Percentiles rank a stretch among this genome's conserved stretches.
phyloP scores from a whole-genome alignment of 92 coral and sea anemone species.

The Umimayanthus chanpuru region DNA sequence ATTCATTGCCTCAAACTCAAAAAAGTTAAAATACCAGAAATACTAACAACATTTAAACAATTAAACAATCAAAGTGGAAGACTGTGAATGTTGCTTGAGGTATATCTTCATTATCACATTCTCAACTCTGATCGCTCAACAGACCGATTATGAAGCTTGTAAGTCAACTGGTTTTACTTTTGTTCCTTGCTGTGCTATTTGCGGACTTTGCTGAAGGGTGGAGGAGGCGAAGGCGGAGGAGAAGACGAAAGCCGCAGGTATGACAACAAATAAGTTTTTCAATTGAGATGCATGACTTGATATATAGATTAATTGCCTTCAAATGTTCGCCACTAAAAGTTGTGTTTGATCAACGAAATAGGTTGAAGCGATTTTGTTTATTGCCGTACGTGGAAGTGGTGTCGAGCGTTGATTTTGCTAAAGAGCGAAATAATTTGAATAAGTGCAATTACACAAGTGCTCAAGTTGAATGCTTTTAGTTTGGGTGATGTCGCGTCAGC shows the following conservation, averaged over 20 bases:
- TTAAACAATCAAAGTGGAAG: neutral
- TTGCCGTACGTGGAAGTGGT: too few species aligned
- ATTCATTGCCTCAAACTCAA: neutral
- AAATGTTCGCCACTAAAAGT: neutral
- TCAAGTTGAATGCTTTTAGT: too few species aligned
- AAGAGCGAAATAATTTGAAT: neutral
- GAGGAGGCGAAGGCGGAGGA: neutral
- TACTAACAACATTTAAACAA: neutral
- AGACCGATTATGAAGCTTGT: neutral
- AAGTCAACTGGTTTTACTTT: neutral
- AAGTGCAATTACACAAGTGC: too few species aligned
- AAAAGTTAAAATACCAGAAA: neutral
- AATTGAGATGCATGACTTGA: too few species aligned
- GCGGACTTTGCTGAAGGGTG: neutral
- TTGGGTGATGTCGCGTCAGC: too few species aligned
- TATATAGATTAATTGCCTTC: too few species aligned
- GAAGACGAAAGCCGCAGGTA: neutral
- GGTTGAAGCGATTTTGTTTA: neutral
- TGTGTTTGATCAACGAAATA: neutral
- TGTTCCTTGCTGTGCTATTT: neutral
- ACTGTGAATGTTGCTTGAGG: neutral
- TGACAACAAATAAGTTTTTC: neutral
- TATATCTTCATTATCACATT: too few species aligned
- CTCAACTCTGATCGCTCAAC: too few species aligned
- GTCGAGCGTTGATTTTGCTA: neutral